Percentiles rank a stretch among this genome's conserved stretches.
phyloP scores from a whole-genome alignment of 1,140 invertebrate species.

The Tetragonula clypearis region DNA sequence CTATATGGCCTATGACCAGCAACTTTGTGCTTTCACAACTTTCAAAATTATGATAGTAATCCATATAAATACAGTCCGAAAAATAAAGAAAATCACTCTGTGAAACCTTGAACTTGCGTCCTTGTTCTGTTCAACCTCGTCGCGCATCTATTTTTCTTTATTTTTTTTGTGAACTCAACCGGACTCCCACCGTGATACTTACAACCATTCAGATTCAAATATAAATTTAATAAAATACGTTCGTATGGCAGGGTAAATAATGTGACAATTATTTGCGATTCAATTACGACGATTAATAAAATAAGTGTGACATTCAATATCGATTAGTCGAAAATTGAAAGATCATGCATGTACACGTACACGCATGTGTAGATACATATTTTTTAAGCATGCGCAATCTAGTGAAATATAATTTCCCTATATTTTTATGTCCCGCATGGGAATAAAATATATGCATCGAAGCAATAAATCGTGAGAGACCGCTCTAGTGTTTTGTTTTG shows the following conservation, averaged over 20 bases:
- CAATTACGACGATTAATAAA: constrained; percentile 10
- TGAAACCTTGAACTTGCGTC: no score
- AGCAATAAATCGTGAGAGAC: constrained; percentile 56
- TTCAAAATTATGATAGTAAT: no score
- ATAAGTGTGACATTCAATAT: background rate
- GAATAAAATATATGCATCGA: constrained; percentile 59
- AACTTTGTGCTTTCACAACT: no score
- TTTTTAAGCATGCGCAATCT: background rate
- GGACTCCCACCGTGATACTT: no score
- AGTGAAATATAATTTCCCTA: constrained; percentile 36
- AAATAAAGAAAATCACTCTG: no score
- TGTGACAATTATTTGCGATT: background rate
- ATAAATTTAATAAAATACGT: background rate
- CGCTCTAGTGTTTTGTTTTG: constrained; percentile 53
- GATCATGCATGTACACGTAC: background rate
- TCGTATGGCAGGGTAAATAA: background rate
- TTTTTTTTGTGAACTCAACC: no score
- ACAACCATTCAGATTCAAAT: background rate
- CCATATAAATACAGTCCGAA: no score
- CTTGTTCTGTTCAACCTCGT: no score
- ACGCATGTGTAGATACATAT: no score
- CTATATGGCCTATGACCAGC: no score
- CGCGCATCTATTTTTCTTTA: no score
- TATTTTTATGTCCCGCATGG: constrained; percentile 42
- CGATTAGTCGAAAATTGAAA: background rate